phyloP scores from a whole-genome alignment of 2,113 vertebrate genomes.

The Python bivittatus region DNA sequence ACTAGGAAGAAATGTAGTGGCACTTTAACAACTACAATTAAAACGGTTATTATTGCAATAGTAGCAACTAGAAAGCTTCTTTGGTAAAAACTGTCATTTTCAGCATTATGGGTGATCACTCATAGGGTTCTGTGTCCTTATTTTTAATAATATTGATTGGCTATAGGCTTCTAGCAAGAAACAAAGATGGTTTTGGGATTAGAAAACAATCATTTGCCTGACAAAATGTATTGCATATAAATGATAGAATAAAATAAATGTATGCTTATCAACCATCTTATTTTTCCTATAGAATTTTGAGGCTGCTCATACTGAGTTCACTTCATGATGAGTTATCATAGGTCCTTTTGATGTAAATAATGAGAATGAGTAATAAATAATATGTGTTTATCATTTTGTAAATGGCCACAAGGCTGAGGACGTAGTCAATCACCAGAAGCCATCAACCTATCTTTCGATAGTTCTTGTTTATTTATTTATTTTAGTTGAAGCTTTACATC shows the following conservation, averaged over 20 bases:
- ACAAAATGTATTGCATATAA: slow-evolving; percentile 16
- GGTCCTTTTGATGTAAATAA: slow-evolving; percentile 9
- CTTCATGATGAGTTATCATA: background rate
- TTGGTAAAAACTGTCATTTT: slow-evolving; percentile 33
- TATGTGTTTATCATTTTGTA: background rate
- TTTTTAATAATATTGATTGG: slow-evolving; percentile 37
- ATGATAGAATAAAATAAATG: slow-evolving; percentile 38
- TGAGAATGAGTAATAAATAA: slow-evolving; percentile 12
- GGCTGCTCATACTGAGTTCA: slow-evolving; percentile 24
- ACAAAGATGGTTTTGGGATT: slow-evolving; percentile 37
- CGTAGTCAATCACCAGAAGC: background rate
- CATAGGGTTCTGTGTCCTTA: background rate
- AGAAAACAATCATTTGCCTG: slow-evolving; percentile 31
- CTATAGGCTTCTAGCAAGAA: slow-evolving; percentile 30
- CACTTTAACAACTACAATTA: slow-evolving; percentile 12
- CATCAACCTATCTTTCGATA: background rate
- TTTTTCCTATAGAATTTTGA: background rate
- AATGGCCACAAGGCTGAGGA: background rate
- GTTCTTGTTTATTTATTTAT: background rate
- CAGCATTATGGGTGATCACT: slow-evolving; percentile 7
- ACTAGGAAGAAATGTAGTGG: background rate
- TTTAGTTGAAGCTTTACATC: background rate
- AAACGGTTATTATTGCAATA: background rate
- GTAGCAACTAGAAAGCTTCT: background rate
- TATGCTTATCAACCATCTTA: slow-evolving; percentile 6